phyloP scores from a whole-genome alignment of 2,797 vertebrate species.

The Astyanax mexicanus region DNA sequence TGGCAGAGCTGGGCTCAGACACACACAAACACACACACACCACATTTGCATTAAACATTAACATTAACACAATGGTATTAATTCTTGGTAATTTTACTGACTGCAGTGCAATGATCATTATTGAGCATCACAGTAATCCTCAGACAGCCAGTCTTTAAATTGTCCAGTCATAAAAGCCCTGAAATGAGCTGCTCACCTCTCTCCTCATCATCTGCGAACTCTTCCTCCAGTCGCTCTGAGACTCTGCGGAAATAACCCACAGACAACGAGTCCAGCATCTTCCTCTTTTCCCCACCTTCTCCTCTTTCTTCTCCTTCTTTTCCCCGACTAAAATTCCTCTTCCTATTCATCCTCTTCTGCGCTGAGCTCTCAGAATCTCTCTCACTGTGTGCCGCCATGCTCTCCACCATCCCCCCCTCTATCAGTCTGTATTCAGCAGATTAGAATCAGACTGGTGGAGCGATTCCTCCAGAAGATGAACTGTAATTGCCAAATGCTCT shows the following conservation, averaged over 20 bases:
- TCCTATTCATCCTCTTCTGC: slow-evolving; percentile 60
- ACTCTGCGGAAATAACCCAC: slow-evolving; percentile 82
- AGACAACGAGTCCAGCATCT: slow-evolving; percentile 73
- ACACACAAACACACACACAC: no score
- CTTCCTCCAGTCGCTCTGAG: slow-evolving; percentile 72
- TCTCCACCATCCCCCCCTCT: slow-evolving; percentile 61
- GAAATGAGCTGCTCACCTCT: slow-evolving; percentile 66
- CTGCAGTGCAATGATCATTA: no score
- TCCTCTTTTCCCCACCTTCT: slow-evolving; percentile 37
- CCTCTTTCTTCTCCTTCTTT: background rate
- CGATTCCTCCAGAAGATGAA: background rate
- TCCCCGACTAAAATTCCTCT: background rate
- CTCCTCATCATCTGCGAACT: slow-evolving; percentile 77
- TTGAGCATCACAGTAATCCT: no score
- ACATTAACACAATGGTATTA: no score
- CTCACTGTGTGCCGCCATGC: slow-evolving; percentile 52
- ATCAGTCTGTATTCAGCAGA: background rate
- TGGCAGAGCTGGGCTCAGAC: no score
- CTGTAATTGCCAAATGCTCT: background rate
- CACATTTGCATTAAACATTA: no score
- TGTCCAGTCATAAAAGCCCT: no score
- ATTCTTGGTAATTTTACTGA: no score
- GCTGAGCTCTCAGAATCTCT: slow-evolving; percentile 49
- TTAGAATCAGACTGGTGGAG: background rate
- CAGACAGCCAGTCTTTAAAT: no score